phyloP scores from a whole-genome alignment of 2,888 invertebrate genomes.

The Cerceris ruficornis region DNA sequence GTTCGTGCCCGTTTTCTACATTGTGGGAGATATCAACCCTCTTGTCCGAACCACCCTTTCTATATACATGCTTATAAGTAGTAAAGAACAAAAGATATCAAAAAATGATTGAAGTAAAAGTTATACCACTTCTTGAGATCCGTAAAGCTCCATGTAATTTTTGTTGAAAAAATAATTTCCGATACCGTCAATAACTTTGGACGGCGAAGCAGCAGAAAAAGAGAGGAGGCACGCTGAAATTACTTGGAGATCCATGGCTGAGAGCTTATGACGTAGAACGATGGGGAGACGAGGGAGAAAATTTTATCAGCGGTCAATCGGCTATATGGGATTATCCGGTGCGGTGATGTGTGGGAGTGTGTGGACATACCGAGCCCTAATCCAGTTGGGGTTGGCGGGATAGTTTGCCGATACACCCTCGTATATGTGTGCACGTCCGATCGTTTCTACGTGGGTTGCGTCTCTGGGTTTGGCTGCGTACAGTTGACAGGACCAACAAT shows the following conservation, averaged over 20 bases:
- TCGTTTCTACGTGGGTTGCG: constrained; percentile 45
- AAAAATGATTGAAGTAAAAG: too few relatives aligned
- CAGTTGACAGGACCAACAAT: constrained; percentile 75
- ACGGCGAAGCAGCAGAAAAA: constrained; percentile 10
- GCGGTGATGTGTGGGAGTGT: constrained; percentile 54
- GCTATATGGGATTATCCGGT: constrained; percentile 69
- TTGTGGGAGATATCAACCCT: too few relatives aligned
- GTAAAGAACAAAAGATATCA: too few relatives aligned
- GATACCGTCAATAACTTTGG: constrained; percentile 54
- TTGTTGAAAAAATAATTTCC: too few relatives aligned
- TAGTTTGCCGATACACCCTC: constrained; percentile 66
- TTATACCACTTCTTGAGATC: too few relatives aligned
- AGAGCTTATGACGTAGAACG: constrained; percentile 58
- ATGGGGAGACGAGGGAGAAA: constrained; percentile 48
- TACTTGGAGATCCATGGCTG: constrained; percentile 48
- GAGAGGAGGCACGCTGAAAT: constrained; percentile 51
- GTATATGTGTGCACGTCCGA: constrained; percentile 24
- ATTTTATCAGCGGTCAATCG: constrained; percentile 74
- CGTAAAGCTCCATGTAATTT: too few relatives aligned
- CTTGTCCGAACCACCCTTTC: too few relatives aligned
- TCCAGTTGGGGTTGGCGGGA: constrained; percentile 71
- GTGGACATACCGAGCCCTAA: constrained; percentile 68
- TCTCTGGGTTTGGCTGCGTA: constrained; percentile 53
- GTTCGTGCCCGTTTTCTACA: too few relatives aligned
- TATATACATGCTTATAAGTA: too few relatives aligned